Percentiles rank a stretch among this genome's conserved stretches.
These are phyloP conservation scores for Echinometra lucunter DNA, from an alignment of 53 echinoderm and acorn worm genomes.

Conservation along the genomic window DNA sequence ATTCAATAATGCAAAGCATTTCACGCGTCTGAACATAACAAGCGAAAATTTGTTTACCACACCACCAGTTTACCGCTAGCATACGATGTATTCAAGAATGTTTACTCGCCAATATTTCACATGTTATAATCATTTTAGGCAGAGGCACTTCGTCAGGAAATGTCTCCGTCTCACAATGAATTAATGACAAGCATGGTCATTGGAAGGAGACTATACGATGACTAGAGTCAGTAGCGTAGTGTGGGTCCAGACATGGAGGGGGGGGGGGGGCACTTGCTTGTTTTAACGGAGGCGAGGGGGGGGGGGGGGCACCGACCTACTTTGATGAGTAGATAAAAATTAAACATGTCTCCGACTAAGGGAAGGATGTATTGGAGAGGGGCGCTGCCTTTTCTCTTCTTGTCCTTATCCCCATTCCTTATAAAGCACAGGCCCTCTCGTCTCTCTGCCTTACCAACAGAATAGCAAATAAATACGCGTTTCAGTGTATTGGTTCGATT, in stretches of 20 bases:
- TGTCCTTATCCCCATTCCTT: background rate
- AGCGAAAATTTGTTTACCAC: background rate
- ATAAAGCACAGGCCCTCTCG: too few species aligned
- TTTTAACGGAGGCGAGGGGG: too few species aligned
- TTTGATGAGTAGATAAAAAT: background rate
- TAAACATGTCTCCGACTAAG: background rate
- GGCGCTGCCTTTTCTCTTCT: background rate
- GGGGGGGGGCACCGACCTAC: background rate
- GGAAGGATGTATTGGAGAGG: background rate
- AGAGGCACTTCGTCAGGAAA: background rate
- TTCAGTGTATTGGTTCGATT: too few species aligned
- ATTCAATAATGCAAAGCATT: background rate
- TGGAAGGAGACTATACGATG: constrained; percentile 6
- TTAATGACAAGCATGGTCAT: background rate
- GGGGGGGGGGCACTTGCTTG: background rate
- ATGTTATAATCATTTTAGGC: background rate
- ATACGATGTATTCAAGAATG: background rate
- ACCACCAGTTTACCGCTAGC: background rate
- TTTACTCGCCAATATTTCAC: background rate
- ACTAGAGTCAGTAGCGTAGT: background rate
- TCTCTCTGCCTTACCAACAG: too few species aligned
- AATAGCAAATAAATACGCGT: too few species aligned
- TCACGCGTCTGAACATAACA: background rate
- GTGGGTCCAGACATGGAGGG: background rate
- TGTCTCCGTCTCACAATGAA: background rate